Evolutionary conservation across 2,888 invertebrate species (phyloP).

Genomic region (Melipona bicolor): DNA sequence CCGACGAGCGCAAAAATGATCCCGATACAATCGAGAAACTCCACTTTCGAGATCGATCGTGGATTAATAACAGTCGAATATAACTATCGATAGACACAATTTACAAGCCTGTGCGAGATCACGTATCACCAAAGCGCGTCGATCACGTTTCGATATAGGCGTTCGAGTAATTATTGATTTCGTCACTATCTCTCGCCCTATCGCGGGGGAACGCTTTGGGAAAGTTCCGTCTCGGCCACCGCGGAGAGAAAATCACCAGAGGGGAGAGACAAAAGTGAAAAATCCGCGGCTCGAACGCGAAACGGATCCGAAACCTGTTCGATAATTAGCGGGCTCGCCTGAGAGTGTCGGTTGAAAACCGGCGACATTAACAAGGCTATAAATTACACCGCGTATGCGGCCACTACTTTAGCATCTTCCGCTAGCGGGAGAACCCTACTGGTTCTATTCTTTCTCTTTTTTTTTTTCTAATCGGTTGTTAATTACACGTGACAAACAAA

Average conservation of each 20-base stretch:
- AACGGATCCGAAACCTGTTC: slow-evolving; percentile 39
- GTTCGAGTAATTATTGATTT: slow-evolving; percentile 23
- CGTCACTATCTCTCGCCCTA: background rate
- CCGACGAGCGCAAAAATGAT: background rate
- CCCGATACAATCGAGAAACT: background rate
- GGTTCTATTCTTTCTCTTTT: background rate
- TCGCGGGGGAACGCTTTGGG: too few relatives aligned
- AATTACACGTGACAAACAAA: slow-evolving; percentile 26
- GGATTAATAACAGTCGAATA: background rate
- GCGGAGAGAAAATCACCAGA: background rate
- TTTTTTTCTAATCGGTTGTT: slow-evolving; percentile 4
- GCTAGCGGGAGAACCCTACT: slow-evolving; percentile 27
- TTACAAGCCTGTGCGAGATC: background rate
- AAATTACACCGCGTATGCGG: slow-evolving; percentile 27
- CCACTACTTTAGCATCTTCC: slow-evolving; percentile 27
- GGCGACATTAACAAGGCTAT: slow-evolving; percentile 39
- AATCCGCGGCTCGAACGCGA: slow-evolving; percentile 3
- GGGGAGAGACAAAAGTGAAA: slow-evolving; percentile 38
- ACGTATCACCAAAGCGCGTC: background rate
- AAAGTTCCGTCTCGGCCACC: background rate
- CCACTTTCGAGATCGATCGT: background rate
- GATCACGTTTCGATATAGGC: background rate
- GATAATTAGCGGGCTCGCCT: slow-evolving; percentile 52
- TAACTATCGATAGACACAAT: background rate
- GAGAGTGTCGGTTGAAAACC: slow-evolving; percentile 38